Evolutionary conservation across 2,888 invertebrate species (phyloP).

Genomic region (Lampropteryx suffumata): DNA sequence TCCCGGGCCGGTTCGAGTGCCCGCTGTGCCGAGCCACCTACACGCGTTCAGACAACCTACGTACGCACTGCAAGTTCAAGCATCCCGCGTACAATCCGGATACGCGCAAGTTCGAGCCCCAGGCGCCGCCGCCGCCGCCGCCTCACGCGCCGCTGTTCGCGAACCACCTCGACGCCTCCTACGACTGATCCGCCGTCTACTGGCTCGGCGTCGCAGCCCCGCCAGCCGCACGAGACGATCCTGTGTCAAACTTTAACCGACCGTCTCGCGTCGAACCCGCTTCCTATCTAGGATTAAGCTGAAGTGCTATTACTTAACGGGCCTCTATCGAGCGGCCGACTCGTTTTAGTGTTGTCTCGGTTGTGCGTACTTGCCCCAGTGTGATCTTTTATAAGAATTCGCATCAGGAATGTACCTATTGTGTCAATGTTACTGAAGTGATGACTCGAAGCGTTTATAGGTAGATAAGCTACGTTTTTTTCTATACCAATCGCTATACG

Average conservation of each 20-base stretch:
- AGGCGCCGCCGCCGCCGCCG: conserved; percentile 80
- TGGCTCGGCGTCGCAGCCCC: conserved; percentile 74
- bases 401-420: conserved; percentile 62
- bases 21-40: conserved; percentile 95
- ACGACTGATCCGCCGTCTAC: conserved; percentile 77
- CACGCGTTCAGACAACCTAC: conserved; percentile 95
- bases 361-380: conserved; percentile 81
- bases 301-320: conserved; percentile 81
- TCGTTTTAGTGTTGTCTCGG: conserved; percentile 79
- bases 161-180: conserved; percentile 70
- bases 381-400: conserved; percentile 68
- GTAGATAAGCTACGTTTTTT: conserved; percentile 78
- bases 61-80: conserved; percentile 96
- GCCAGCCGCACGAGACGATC: conserved; percentile 40
- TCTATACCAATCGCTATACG: conserved; percentile 83
- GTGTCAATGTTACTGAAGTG: conserved; percentile 65
- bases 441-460: conserved; percentile 72
- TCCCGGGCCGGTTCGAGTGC: conserved; percentile 95
- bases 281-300: conserved; percentile 79
- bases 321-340: conserved; percentile 64
- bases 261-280: conserved; percentile 64
- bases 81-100: conserved; percentile 94
- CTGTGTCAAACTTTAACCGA: conserved; percentile 39
- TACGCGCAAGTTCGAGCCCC: conserved; percentile 92
- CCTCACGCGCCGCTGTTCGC: conserved; percentile 78